Conservation (phyloP, 2,113 vertebrate genomes). For the Apodemus sylvaticus region DNA sequence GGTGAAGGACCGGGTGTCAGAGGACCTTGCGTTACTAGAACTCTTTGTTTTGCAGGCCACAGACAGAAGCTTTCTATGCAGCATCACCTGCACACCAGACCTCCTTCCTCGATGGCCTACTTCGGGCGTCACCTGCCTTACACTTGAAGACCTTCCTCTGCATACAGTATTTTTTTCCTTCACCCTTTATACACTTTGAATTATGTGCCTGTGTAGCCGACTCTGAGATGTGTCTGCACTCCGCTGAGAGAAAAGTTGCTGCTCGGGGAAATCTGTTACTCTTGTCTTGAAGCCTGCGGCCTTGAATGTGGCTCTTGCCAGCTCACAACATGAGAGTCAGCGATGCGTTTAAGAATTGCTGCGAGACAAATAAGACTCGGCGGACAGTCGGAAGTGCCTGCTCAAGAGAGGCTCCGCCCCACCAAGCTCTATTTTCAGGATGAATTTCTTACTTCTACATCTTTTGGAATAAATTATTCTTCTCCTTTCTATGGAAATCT, state of each 20-base stretch:
- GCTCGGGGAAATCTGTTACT: constrained; percentile 13
- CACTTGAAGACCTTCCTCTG: constrained; percentile 62
- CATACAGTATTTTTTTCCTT: constrained; percentile 63
- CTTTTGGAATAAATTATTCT: constrained; percentile 85
- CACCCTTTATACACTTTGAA: constrained; percentile 58
- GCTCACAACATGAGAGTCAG: neutral
- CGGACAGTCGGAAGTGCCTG: neutral
- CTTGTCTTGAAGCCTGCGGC: constrained; percentile 5
- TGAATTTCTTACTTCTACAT: constrained; percentile 78
- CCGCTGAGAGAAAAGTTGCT: constrained; percentile 48
- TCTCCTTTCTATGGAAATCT: constrained; percentile 78
- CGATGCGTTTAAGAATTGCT: neutral
- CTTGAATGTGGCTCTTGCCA: constrained; percentile 43
- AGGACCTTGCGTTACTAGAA: constrained; percentile 69
- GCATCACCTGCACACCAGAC: constrained; percentile 71
- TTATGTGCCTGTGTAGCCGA: constrained; percentile 56
- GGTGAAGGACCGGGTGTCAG: neutral
- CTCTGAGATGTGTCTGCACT: constrained; percentile 46
- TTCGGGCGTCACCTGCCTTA: constrained; percentile 74
- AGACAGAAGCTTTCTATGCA: constrained; percentile 78
- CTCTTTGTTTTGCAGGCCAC: constrained; percentile 85
- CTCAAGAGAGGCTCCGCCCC: constrained; percentile 46
- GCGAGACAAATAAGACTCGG: neutral
- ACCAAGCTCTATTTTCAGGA: constrained; percentile 73
- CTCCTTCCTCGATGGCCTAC: constrained; percentile 63